phyloP scores from a whole-genome alignment of 2,888 invertebrate species.

The Cheilosia vernalis region DNA sequence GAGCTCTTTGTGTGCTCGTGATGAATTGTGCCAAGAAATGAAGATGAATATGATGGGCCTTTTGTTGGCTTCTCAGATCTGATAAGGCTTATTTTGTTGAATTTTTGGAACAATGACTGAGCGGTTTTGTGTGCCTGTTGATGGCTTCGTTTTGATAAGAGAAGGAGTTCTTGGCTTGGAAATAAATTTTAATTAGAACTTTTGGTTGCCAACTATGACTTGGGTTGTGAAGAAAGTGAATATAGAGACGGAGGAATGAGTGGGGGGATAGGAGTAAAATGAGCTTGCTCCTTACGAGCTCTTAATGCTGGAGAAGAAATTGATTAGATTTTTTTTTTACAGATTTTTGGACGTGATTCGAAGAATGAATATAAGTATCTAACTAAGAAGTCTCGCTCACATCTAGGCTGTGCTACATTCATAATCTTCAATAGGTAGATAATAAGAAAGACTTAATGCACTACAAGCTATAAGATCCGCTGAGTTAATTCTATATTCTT shows the following conservation, averaged over 20 bases:
- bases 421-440: no score
- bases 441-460: no score
- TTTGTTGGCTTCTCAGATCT: constrained; percentile 63
- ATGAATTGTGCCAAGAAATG: constrained; percentile 48
- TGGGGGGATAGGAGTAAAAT: not conserved
- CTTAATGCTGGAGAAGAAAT: no score
- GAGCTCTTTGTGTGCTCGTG: constrained; percentile 39
- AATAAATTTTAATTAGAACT: constrained; percentile 72
- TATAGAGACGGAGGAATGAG: not conserved
- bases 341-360: no score
- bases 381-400: no score
- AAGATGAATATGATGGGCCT: constrained; percentile 64
- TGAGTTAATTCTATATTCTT: no score
- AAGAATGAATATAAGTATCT: no score
- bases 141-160: constrained; percentile 65
- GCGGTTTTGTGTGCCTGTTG: constrained; percentile 51
- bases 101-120: constrained; percentile 48
- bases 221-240: constrained; percentile 19
- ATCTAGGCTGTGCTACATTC: no score
- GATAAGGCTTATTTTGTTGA: constrained; percentile 58
- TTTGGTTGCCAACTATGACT: constrained; percentile 60
- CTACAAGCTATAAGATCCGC: no score
- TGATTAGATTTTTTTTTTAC: no score
- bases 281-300: no score
- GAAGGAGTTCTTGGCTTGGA: constrained; percentile 38